These are phyloP conservation scores for Scaptomyza hsui DNA, from an alignment of 1,140 invertebrate genomes.

Conservation along the genomic window DNA sequence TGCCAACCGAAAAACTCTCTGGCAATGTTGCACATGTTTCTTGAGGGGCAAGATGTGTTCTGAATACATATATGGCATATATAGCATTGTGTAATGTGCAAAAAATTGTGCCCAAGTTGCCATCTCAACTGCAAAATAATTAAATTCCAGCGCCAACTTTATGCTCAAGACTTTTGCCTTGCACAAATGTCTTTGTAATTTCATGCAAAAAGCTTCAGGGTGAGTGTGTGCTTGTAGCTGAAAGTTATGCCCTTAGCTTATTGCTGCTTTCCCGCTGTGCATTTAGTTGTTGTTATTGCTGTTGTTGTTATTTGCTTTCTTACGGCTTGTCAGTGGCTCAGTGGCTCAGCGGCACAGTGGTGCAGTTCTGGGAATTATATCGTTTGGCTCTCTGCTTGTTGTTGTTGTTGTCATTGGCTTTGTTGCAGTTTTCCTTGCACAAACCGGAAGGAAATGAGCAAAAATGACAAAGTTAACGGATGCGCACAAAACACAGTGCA, in stretches of 20 bases:
- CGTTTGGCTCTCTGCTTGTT: constrained; percentile 42
- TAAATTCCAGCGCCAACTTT: constrained; percentile 72
- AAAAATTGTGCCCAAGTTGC: constrained; percentile 71
- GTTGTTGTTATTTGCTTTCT: constrained; percentile 70
- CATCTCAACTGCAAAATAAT: constrained; percentile 71
- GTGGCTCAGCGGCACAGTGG: constrained; percentile 50
- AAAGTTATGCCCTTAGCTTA: constrained; percentile 78
- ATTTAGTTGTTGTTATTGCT: constrained; percentile 55
- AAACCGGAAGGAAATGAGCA: constrained; percentile 80
- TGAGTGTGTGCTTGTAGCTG: constrained; percentile 28
- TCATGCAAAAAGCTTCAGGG: constrained; percentile 57
- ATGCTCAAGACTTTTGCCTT: constrained; percentile 59
- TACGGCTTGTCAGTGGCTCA: constrained; percentile 77
- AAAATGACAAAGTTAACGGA: constrained; percentile 83
- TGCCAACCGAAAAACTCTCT: constrained; percentile 53
- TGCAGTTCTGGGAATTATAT: constrained; percentile 75
- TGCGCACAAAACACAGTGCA: constrained; percentile 80
- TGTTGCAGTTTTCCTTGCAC: constrained; percentile 71
- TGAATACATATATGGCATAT: constrained; percentile 24
- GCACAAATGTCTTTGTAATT: constrained; percentile 69
- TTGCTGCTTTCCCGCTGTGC: constrained; percentile 73
- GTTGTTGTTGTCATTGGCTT: constrained; percentile 22
- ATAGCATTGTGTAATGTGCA: constrained; percentile 63
- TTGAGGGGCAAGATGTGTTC: not conserved
- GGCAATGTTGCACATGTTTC: constrained; percentile 63